Evolutionary conservation across 2,113 vertebrate species (phyloP).

Genomic region (Cricetomys ansorgei): DNA sequence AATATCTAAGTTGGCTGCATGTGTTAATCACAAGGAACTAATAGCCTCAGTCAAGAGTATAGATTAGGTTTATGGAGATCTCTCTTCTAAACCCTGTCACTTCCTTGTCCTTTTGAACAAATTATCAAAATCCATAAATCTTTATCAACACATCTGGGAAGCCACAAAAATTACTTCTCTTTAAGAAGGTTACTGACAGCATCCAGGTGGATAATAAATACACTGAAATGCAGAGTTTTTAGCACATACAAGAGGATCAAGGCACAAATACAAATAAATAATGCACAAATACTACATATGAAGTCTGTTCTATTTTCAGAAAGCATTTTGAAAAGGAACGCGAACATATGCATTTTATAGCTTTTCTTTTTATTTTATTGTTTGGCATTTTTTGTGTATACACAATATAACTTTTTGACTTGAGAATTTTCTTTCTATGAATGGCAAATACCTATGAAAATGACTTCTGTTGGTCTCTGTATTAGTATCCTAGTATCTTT

Average conservation of each 20-base stretch:
- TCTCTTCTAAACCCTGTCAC: not conserved
- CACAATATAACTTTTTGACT: not conserved
- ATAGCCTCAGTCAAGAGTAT: not conserved
- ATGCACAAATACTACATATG: not conserved
- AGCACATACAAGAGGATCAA: not conserved
- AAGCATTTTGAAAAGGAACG: not conserved
- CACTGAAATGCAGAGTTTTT: not conserved
- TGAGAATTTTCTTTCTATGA: not conserved
- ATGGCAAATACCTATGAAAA: not conserved
- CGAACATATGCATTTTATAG: not conserved
- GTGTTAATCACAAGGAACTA: not conserved
- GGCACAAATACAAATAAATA: not conserved
- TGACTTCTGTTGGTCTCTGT: not conserved
- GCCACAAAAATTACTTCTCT: not conserved
- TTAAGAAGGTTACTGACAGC: not conserved
- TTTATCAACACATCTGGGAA: not conserved
- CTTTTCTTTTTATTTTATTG: not conserved
- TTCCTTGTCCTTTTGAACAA: not conserved
- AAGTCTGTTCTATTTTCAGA: not conserved
- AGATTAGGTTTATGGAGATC: not conserved
- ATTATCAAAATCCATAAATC: not conserved
- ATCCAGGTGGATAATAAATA: not conserved
- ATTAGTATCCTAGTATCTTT: not conserved
- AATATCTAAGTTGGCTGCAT: not conserved
- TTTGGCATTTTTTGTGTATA: not conserved